Percentiles rank a stretch among this genome's conserved stretches.
Conservation (phyloP, 1,140 invertebrate species). For the Solenopsis fugax region DNA sequence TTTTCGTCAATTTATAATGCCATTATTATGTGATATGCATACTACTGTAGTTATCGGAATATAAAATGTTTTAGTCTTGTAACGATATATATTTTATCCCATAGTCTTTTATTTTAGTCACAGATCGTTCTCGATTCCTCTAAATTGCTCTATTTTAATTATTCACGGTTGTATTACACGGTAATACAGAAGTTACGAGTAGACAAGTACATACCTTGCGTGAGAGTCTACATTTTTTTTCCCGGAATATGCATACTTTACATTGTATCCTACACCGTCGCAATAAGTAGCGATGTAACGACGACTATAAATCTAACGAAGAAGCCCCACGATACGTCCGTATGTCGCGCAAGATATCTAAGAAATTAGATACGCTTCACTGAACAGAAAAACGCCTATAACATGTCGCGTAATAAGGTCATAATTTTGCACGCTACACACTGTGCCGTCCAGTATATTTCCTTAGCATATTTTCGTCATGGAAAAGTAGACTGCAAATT, state of each 20-base stretch:
- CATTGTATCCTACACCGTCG: not conserved
- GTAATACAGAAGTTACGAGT: not conserved
- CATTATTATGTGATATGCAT: no score
- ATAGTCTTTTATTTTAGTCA: not conserved
- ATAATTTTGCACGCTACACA: conserved; percentile 39
- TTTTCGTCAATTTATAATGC: no score
- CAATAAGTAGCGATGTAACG: not conserved
- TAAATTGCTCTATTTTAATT: not conserved
- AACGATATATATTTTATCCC: no score
- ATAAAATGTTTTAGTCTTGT: no score
- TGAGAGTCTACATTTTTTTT: not conserved
- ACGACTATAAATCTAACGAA: conserved; percentile 19
- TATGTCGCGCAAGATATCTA: not conserved
- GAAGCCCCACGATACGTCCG: not conserved
- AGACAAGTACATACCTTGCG: not conserved
- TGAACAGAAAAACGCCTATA: not conserved
- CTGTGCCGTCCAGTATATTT: conserved; percentile 4
- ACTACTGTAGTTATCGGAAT: no score
- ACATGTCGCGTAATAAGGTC: conserved; percentile 32
- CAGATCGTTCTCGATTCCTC: not conserved
- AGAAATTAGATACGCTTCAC: conserved; percentile 35
- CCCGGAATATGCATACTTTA: conserved; percentile 5
- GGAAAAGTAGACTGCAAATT: conserved; percentile 13
- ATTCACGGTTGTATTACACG: not conserved
- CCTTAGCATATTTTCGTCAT: conserved; percentile 13